Conservation (phyloP, 2,797 vertebrate genomes). For the Macropus fuliginosus region DNA sequence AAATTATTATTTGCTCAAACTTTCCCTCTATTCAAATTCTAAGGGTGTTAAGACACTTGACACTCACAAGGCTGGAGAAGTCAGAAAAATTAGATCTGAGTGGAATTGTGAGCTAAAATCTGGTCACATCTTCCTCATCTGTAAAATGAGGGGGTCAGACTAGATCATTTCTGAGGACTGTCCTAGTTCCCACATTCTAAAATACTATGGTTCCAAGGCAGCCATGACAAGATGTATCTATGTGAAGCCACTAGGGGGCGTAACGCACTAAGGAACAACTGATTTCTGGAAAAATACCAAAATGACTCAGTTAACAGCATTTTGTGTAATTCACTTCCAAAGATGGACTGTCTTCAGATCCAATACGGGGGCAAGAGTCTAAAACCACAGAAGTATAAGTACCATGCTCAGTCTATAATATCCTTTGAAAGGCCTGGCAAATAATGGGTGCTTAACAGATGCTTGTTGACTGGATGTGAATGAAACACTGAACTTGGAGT, state of each 20-base stretch:
- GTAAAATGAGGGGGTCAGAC: neutral
- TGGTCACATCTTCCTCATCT: neutral
- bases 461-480: neutral
- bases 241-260: conserved; percentile 70
- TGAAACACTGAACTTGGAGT: neutral
- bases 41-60: neutral
- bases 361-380: conserved; percentile 2
- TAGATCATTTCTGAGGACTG: neutral
- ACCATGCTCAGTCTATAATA: neutral
- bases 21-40: neutral
- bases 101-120: neutral
- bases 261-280: neutral
- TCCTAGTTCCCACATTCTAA: too few relatives aligned
- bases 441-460: neutral
- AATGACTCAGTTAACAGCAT: neutral
- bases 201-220: too few relatives aligned
- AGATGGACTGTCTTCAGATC: neutral
- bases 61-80: neutral
- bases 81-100: neutral
- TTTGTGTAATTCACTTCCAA: neutral
- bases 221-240: neutral
- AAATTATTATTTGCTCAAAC: neutral
- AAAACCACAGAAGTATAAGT: neutral
- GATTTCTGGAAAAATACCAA: neutral
- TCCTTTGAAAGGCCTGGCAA: neutral